Evolutionary conservation across 2,113 vertebrate genomes (phyloP), one percentile per base, ranked within the genome.

Genomic region (Alouatta palliata): DNA sequence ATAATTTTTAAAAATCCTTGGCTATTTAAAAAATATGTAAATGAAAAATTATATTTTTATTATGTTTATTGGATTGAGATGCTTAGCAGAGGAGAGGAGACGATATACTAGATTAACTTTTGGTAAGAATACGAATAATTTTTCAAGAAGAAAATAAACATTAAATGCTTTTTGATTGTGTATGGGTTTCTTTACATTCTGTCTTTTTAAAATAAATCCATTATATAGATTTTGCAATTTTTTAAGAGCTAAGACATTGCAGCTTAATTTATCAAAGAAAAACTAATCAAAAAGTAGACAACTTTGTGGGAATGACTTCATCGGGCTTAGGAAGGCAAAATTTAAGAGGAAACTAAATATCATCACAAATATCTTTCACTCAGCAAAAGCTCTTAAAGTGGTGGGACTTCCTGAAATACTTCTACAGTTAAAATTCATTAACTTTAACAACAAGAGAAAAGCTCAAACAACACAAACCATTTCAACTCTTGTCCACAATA

Each of bases 341-440:
- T 75, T 77, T 87, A 70, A 94, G 84, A 88, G 40, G 37, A 90
- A 93, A 91, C 14, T 12, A 32, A 61, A 91, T 88, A 52, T 89
- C 25, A 88, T 76, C 58, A 17, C n/a, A 94, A 68, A 70, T 80
- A 75, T 45, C 80, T 49, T 88, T 85, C 47, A 80, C 40, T 90
- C 40, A 95, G 52, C 79, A 96, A 68, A 89, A 94, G 47, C 17
- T 52, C 40, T 95, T 70, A 87, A 80, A 96, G 79, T 85, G 52
- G 8, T 75, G 14, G 49, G 56, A 68, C 47, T 88, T 66, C 66
- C 68, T 77, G 37, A 83, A 84, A 85, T 17, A 94, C 32, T 45
- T 81, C 71, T 25, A 25, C 25, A 80, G 20, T 79, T 96, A 52
- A 96, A 94, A 43, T 71, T 79, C 87, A 96, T 77, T 80, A 73